Evolutionary conservation across 2,888 invertebrate species (phyloP).

Genomic region (Cerceris rybyensis): DNA sequence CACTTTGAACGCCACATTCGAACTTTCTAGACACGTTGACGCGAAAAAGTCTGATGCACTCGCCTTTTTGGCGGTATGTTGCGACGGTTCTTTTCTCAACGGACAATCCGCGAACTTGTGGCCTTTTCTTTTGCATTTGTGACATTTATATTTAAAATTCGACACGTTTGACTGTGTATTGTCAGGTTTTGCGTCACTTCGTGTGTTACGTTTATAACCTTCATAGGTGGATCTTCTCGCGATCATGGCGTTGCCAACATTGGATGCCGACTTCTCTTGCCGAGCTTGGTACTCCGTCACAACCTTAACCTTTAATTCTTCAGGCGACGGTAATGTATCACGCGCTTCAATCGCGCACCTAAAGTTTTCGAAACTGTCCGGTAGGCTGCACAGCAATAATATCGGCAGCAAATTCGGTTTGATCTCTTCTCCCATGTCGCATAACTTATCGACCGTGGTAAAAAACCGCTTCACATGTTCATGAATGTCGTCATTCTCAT

Average conservation of each 20-base stretch:
- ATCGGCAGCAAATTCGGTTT: not conserved
- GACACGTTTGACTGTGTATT: not conserved
- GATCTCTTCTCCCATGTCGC: not conserved
- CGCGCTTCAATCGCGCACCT: not conserved
- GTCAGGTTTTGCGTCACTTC: not conserved
- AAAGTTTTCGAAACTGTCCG: not conserved
- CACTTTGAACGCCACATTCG: too few relatives aligned
- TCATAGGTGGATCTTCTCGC: not conserved
- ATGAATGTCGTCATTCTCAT: not conserved
- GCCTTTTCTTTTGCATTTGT: too few relatives aligned
- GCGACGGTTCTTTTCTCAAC: too few relatives aligned
- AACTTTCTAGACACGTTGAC: too few relatives aligned
- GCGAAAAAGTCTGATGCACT: too few relatives aligned
- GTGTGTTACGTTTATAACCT: too few relatives aligned
- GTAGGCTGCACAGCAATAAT: not conserved
- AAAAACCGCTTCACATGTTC: conserved; percentile 2
- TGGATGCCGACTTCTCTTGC: not conserved
- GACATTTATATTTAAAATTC: too few relatives aligned
- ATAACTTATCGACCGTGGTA: conserved; percentile 1
- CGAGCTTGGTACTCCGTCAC: not conserved
- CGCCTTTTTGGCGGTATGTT: too few relatives aligned
- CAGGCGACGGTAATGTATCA: not conserved
- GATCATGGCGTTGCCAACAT: not conserved
- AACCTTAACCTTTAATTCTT: not conserved
- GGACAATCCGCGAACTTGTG: too few relatives aligned